These are phyloP conservation scores for Polypedilum pembai DNA, from an alignment of 1,140 invertebrate genomes.

Conservation along the genomic window DNA sequence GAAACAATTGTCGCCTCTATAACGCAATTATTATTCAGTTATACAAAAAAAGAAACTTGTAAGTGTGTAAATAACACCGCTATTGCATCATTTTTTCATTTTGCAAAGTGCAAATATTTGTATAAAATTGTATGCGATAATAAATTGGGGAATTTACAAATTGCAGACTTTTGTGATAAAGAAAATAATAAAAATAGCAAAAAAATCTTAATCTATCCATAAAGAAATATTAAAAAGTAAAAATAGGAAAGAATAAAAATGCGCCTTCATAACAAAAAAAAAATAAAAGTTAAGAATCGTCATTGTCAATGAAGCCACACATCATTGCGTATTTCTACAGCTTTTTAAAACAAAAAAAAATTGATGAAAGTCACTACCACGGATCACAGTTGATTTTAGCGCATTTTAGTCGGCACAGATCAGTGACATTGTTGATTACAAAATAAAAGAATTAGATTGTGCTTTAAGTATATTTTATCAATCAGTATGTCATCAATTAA, in stretches of 20 bases:
- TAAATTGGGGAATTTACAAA: slow-evolving; percentile 15
- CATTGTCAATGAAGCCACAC: not conserved
- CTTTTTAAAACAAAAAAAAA: no score
- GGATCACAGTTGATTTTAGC: no score
- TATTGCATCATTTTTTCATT: not conserved
- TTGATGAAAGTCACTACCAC: no score
- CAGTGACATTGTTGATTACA: no score
- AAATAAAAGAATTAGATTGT: no score
- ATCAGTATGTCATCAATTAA: no score
- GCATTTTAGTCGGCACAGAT: no score
- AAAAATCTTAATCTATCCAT: not conserved
- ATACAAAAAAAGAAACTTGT: not conserved
- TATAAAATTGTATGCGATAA: not conserved
- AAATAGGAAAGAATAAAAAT: not conserved
- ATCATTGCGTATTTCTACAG: not conserved
- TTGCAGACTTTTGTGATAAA: slow-evolving; percentile 22
- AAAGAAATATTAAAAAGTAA: not conserved
- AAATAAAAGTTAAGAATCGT: not conserved
- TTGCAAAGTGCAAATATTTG: not conserved
- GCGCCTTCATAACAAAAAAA: not conserved
- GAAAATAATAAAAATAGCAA: not conserved
- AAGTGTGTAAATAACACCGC: not conserved
- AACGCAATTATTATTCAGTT: not conserved
- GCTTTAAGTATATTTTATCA: no score
- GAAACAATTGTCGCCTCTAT: not conserved